phyloP scores from a whole-genome alignment of 2,888 invertebrate species.

The Glaucopsyche alexis region DNA sequence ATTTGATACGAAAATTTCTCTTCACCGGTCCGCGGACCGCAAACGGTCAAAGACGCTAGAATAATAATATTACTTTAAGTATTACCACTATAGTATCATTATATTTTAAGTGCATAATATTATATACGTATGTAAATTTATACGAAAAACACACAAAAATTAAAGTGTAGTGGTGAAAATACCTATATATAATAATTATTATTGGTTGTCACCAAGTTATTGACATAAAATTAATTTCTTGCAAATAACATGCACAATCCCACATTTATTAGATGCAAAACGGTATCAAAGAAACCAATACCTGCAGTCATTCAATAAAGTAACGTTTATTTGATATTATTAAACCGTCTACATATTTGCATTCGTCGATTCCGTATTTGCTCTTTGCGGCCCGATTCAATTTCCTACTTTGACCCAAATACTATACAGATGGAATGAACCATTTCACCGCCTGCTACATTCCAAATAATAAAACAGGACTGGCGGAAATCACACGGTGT shows the following conservation, averaged over 20 bases:
- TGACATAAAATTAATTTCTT: not conserved
- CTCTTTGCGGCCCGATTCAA: slow-evolving; percentile 34
- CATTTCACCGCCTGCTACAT: slow-evolving; percentile 27
- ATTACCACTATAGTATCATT: too few relatives aligned
- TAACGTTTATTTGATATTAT: slow-evolving; percentile 29
- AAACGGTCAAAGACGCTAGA: not conserved
- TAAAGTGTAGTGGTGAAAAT: too few relatives aligned
- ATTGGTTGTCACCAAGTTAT: too few relatives aligned
- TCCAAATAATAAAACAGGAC: slow-evolving; percentile 31
- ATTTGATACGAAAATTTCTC: not conserved
- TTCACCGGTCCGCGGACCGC: not conserved
- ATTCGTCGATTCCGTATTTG: slow-evolving; percentile 32
- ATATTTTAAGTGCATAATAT: too few relatives aligned
- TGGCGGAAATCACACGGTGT: slow-evolving; percentile 24
- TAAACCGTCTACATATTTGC: slow-evolving; percentile 29
- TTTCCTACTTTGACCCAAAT: slow-evolving; percentile 37
- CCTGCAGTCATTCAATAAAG: slow-evolving; percentile 19
- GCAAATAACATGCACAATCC: not conserved
- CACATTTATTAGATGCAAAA: not conserved
- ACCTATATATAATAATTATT: too few relatives aligned
- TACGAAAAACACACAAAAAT: too few relatives aligned
- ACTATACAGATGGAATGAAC: slow-evolving; percentile 28
- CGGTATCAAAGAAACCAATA: slow-evolving; percentile 4
- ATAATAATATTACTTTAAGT: not conserved
- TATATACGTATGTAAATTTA: too few relatives aligned